Evolutionary conservation across 1,140 invertebrate genomes (phyloP).

Genomic region (Chironomus tepperi): DNA sequence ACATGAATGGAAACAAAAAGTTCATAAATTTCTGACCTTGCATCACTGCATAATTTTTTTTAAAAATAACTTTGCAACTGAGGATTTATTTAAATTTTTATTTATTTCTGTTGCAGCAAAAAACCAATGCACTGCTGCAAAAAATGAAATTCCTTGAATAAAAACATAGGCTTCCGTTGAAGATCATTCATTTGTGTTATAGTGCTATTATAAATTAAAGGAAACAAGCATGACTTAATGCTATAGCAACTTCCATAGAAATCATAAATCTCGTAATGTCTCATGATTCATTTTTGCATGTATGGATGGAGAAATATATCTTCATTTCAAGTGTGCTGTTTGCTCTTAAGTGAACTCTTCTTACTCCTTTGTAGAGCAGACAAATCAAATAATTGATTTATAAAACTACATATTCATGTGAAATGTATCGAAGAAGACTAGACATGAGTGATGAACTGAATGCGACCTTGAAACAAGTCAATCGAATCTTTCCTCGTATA

Average conservation of each 20-base stretch:
- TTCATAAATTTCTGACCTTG: no score
- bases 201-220: not conserved
- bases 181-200: not conserved
- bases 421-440: not conserved
- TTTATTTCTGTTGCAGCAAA: not conserved
- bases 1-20: no score
- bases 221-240: constrained; percentile 12
- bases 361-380: not conserved
- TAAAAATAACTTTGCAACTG: no score
- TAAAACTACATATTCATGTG: not conserved
- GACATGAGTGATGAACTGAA: not conserved
- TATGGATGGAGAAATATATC: not conserved
- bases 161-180: not conserved
- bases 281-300: not conserved
- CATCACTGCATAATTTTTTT: no score
- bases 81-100: no score
- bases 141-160: not conserved
- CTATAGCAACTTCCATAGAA: not conserved
- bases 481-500: not conserved
- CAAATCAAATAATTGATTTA: constrained; percentile 14
- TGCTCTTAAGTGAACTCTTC: not conserved
- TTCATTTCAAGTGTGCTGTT: not conserved
- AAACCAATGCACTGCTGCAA: not conserved
- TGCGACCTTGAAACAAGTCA: not conserved
- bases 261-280: not conserved